Evolutionary conservation across 1,140 invertebrate species (phyloP).

Genomic region (Zelostemma sp.): DNA sequence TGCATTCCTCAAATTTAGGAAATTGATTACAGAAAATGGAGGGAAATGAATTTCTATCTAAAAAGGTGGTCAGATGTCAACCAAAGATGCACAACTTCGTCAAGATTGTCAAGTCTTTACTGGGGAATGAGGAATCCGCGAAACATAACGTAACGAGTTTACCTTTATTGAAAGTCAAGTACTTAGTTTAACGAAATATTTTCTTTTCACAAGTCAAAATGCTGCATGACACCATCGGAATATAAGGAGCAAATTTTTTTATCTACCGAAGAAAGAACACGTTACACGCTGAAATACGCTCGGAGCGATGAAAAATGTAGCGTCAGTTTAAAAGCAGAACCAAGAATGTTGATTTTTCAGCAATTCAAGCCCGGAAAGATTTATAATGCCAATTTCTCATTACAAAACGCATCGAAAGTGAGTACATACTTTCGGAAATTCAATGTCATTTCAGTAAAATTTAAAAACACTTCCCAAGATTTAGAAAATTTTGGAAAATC

Average conservation of each 20-base stretch:
- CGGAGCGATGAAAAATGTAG: background rate
- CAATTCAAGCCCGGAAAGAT: conserved; percentile 56
- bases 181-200: background rate
- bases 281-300: conserved; percentile 27
- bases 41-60: background rate
- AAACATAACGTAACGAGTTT: background rate
- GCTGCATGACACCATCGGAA: conserved; percentile 45
- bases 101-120: background rate
- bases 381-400: conserved; percentile 52
- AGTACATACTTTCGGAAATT: conserved; percentile 4
- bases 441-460: conserved; percentile 1
- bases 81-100: conserved; percentile 19
- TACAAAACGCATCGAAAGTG: conserved; percentile 65
- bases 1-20: background rate
- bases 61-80: background rate
- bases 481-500: conserved; percentile 4
- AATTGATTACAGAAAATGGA: too few species aligned
- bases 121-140: background rate
- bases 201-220: conserved; percentile 20
- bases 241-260: conserved; percentile 50
- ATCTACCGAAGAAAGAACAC: conserved; percentile 47
- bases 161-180: background rate
- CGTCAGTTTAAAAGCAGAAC: conserved; percentile 52
- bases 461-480: too few species aligned
- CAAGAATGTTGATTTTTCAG: conserved; percentile 65